Conservation (phyloP, 2,797 vertebrate species). For the Acomys russatus region DNA sequence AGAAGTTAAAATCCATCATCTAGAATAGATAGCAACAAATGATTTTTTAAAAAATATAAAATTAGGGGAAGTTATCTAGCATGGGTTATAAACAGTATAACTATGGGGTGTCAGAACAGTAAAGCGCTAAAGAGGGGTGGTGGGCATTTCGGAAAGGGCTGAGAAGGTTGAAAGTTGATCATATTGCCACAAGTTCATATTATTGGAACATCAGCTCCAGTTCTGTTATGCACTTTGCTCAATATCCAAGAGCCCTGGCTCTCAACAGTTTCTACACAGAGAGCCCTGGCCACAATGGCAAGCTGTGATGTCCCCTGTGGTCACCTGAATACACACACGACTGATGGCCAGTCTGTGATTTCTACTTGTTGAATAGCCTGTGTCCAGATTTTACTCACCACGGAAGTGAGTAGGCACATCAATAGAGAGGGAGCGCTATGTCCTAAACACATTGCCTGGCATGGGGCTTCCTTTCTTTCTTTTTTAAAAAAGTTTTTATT, state of each 20-base stretch:
- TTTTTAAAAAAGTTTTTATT: too few relatives aligned
- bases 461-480: not conserved
- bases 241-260: not conserved
- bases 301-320: not conserved
- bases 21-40: not conserved
- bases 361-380: conserved; percentile 16
- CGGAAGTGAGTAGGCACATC: not conserved
- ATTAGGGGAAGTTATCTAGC: not conserved
- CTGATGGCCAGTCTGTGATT: not conserved
- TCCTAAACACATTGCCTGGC: not conserved
- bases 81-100: not conserved
- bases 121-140: not conserved
- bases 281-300: not conserved
- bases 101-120: not conserved
- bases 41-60: not conserved
- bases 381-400: not conserved
- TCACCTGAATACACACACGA: not conserved
- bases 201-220: not conserved
- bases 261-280: not conserved
- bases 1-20: not conserved
- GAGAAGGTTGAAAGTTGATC: not conserved
- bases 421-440: not conserved
- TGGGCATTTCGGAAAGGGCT: not conserved
- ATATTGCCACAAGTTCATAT: not conserved
- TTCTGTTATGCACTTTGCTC: not conserved